Conservation (phyloP, 2,113 vertebrate species). For the Ploceus nigricollis region DNA sequence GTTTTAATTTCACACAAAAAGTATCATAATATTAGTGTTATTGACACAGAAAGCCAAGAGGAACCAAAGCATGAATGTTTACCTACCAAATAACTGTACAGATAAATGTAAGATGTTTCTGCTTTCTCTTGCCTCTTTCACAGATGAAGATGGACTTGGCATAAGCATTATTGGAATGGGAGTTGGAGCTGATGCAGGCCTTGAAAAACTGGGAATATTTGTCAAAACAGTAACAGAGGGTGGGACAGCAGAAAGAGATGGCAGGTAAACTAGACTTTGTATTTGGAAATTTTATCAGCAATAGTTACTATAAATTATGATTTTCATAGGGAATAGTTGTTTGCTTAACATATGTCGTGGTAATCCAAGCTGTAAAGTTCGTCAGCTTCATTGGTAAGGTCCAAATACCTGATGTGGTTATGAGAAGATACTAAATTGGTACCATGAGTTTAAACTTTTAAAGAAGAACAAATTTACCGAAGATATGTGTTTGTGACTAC, state of each 20-base stretch:
- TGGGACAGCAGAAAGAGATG: constrained; percentile 91
- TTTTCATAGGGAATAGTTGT: neutral
- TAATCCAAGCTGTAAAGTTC: neutral
- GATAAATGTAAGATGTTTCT: neutral
- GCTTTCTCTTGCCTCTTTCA: constrained; percentile 15
- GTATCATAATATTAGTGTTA: neutral
- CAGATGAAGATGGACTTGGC: constrained; percentile 95
- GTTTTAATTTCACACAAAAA: too few species aligned
- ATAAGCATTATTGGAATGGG: constrained; percentile 99
- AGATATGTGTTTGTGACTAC: neutral
- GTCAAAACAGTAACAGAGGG: constrained; percentile 97
- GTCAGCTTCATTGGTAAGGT: neutral
- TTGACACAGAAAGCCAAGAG: neutral
- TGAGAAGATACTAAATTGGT: neutral
- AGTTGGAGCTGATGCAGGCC: constrained; percentile 94
- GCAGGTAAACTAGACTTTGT: constrained; percentile 79
- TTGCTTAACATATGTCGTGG: neutral
- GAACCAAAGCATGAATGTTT: neutral
- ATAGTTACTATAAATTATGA: neutral
- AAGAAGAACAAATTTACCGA: neutral
- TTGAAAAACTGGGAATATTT: constrained; percentile 97
- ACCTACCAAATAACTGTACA: neutral
- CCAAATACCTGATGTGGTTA: neutral
- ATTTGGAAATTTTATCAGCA: neutral
- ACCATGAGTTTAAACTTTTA: neutral